Evolutionary conservation across 1,140 invertebrate genomes (phyloP).

Genomic region (Holcopasites calliopsidis): DNA sequence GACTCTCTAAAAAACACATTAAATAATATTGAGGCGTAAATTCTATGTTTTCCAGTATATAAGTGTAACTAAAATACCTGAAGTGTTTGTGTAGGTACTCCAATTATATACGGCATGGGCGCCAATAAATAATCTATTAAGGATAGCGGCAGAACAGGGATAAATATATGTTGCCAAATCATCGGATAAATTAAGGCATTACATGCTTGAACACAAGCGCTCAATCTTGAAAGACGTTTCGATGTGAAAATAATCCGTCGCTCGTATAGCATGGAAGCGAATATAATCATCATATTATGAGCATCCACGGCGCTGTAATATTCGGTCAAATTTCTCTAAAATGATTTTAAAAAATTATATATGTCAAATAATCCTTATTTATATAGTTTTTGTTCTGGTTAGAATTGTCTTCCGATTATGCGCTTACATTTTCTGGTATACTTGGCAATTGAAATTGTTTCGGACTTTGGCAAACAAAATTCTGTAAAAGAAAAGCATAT

Average conservation of each 20-base stretch:
- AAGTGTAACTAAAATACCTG: conserved; percentile 80
- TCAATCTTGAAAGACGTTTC: conserved; percentile 90
- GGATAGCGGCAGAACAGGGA: conserved; percentile 93
- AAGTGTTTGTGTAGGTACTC: conserved; percentile 91
- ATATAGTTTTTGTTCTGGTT: neutral
- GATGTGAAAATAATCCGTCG: conserved; percentile 95
- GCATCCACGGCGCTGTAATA: conserved; percentile 96
- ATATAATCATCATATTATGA: conserved; percentile 95
- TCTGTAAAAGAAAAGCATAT: conserved; percentile 76
- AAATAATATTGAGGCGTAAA: neutral
- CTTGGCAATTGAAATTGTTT: conserved; percentile 90
- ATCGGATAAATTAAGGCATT: conserved; percentile 97
- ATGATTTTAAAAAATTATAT: too few species aligned
- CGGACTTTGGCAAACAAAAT: conserved; percentile 88
- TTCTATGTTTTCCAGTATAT: neutral
- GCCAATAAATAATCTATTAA: conserved; percentile 95
- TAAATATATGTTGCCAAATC: conserved; percentile 99
- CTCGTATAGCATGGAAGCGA: conserved; percentile 96
- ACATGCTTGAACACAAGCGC: conserved; percentile 95
- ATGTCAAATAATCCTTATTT: conserved; percentile 59
- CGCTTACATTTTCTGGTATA: conserved; percentile 97
- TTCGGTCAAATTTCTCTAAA: conserved; percentile 95
- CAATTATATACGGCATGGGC: conserved; percentile 97
- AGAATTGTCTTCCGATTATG: conserved; percentile 61
- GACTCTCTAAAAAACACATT: conserved; percentile 80